Percentiles rank a stretch among this genome's conserved stretches.
Conservation (phyloP, 1,140 invertebrate genomes). For the Ctenoplectra terminalis region DNA sequence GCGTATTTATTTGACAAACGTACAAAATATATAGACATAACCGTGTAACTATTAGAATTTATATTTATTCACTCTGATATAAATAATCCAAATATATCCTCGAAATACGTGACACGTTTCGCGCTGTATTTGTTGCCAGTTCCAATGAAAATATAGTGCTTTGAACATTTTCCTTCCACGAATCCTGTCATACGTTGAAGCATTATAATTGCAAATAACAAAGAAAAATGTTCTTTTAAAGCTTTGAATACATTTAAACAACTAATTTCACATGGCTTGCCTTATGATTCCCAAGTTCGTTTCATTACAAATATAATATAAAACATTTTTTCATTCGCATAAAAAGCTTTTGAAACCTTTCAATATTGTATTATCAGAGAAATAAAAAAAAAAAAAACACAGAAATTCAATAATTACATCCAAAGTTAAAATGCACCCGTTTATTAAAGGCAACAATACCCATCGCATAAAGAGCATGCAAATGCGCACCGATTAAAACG, state of each 20-base stretch:
- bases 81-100: slow-evolving; percentile 1
- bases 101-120: not conserved
- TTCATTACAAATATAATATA: too few relatives aligned
- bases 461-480: not conserved
- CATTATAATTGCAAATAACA: not conserved
- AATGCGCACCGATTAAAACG: not conserved
- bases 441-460: not conserved
- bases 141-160: slow-evolving; percentile 10
- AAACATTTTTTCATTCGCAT: too few relatives aligned
- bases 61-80: slow-evolving; percentile 14
- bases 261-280: too few relatives aligned
- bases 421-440: not conserved
- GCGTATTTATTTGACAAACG: not conserved
- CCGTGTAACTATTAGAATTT: not conserved
- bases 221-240: not conserved
- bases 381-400: not conserved
- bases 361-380: too few relatives aligned
- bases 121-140: not conserved
- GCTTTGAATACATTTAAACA: not conserved
- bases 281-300: too few relatives aligned
- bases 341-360: not conserved
- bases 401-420: not conserved
- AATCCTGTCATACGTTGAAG: not conserved
- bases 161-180: not conserved
- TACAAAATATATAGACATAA: not conserved